These are phyloP conservation scores for Drosophila subquinaria DNA, from an alignment of 2,888 invertebrate species.

Conservation along the genomic window DNA sequence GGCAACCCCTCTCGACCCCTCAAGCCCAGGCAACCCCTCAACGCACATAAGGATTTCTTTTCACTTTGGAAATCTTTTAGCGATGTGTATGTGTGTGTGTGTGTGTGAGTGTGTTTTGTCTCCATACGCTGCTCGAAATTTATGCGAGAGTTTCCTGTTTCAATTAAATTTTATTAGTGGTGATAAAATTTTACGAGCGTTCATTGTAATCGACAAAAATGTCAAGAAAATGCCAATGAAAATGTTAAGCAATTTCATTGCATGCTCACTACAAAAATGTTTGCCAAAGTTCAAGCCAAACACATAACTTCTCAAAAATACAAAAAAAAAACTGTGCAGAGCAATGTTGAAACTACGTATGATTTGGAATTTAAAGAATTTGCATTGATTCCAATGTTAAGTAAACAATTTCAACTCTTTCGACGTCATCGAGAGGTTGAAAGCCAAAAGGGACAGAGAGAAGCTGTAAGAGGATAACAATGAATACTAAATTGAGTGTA, in stretches of 20 bases:
- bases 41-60: slow-evolving; percentile 35
- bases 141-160: slow-evolving; percentile 80
- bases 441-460: background rate
- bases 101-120: slow-evolving; percentile 20
- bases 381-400: slow-evolving; percentile 46
- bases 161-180: slow-evolving; percentile 78
- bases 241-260: slow-evolving; percentile 48
- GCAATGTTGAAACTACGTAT: slow-evolving; percentile 20
- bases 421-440: slow-evolving; percentile 48
- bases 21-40: slow-evolving; percentile 19
- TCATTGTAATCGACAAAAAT: slow-evolving; percentile 68
- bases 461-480: slow-evolving; percentile 11
- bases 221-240: slow-evolving; percentile 67
- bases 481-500: slow-evolving; percentile 12
- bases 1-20: slow-evolving; percentile 10
- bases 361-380: slow-evolving; percentile 37
- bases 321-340: slow-evolving; percentile 7
- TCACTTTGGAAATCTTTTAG: slow-evolving; percentile 39
- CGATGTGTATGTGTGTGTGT: background rate
- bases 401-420: slow-evolving; percentile 32
- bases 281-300: slow-evolving; percentile 43
- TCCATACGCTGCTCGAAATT: slow-evolving; percentile 60
- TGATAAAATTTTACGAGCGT: slow-evolving; percentile 77
- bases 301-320: slow-evolving; percentile 21
- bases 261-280: slow-evolving; percentile 32